A percentile compares a stretch with the other conserved stretches of the same genome.
These are phyloP conservation scores for Stictocephala bisonia DNA, from an alignment of 2,888 invertebrate species.

Conservation along the genomic window DNA sequence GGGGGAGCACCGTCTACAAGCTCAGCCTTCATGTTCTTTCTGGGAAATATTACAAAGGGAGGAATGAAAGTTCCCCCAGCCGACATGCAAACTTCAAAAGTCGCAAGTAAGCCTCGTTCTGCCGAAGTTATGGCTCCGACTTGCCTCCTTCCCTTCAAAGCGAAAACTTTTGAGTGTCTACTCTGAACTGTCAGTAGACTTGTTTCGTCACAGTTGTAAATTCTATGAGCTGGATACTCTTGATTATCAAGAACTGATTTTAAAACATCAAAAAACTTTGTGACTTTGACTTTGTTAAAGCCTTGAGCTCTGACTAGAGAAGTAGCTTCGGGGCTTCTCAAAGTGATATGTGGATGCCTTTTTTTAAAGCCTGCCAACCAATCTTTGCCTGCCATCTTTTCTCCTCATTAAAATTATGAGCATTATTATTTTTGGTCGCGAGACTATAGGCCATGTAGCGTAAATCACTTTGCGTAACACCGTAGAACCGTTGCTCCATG, in stretches of 20 bases:
- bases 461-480: too few relatives aligned
- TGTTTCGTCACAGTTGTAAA: constrained; percentile 62
- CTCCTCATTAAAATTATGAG: too few relatives aligned
- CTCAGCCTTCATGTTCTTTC: neutral
- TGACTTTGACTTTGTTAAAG: constrained; percentile 49
- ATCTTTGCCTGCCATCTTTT: too few relatives aligned
- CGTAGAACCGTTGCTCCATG: too few relatives aligned
- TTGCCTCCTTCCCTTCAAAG: constrained; percentile 60
- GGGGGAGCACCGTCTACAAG: neutral
- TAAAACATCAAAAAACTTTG: constrained; percentile 49
- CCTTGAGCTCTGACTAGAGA: constrained; percentile 45
- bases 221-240: constrained; percentile 56
- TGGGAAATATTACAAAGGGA: neutral
- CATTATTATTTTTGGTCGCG: too few relatives aligned
- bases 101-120: constrained; percentile 8
- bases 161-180: constrained; percentile 58
- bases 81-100: neutral
- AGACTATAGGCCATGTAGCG: too few relatives aligned
- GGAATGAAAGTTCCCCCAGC: constrained; percentile 13
- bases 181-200: constrained; percentile 61
- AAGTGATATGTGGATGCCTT: neutral
- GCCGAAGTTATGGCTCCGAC: constrained; percentile 54
- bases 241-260: constrained; percentile 52
- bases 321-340: constrained; percentile 44
- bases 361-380: too few relatives aligned